Evolutionary conservation across 1,140 invertebrate genomes (phyloP), one percentile per base, ranked within the genome.

Genomic region (Psix sp.): DNA sequence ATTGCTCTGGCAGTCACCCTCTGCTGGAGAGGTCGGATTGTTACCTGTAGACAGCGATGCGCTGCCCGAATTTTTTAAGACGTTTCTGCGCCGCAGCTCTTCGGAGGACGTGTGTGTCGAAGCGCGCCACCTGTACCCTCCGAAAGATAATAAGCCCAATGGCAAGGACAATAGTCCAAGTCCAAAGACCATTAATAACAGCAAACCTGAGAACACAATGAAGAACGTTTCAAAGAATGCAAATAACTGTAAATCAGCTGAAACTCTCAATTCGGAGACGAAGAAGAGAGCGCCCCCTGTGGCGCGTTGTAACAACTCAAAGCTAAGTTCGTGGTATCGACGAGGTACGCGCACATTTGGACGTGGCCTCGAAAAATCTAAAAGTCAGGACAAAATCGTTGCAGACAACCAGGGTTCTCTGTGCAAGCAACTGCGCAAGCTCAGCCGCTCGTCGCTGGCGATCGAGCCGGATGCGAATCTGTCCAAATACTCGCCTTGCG

Each of bases 1-100:
- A 87, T 89, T 94, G 82, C 92, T 94, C 89, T 94, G 93, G 92
- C 92, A 83, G 75, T 80, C 79, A 74, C 82, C 82, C 66, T 78
- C 76, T 79, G 80, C 81, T 81, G 82, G 80, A 78, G 81, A 83
- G 46, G 35, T 77, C 40, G 40, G 33, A 40, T 15, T 77, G 46
- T 79, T 82, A 74, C 80, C 81, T 74, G 77, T 79, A 60, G 81
- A 86, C 59, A 76, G 54, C 46, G 80, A 36, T 35, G 78, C 57
- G 35, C n/a, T n/a, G n/a, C n/a, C n/a, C n/a, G 74, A 74, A 40
- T 80, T 76, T 13, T 77, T 77, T 43, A 82, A 84, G 52, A 31
- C 36, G 13, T 7, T 20, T 3, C 13, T 60, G 33, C 29, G 15
- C 5, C 68, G 26, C 11, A 72, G 52, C 31, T 72, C 68, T 0